Percentiles rank a stretch among this genome's conserved stretches.
phyloP scores from a whole-genome alignment of 2,797 vertebrate species.

The Phyllotis vaccarum region DNA sequence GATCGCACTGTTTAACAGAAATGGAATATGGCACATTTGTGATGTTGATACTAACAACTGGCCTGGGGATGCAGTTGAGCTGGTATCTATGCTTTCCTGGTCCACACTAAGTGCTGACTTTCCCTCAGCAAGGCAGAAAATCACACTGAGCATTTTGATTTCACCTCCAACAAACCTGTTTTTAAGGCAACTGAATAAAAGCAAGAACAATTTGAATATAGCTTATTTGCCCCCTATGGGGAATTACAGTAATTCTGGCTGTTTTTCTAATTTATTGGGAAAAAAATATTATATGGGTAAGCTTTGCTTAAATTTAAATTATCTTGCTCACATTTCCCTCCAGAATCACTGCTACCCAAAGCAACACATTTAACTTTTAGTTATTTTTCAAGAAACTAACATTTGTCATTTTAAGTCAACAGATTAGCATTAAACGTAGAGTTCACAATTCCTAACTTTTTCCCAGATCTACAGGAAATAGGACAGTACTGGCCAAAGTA shows the following conservation, averaged over 20 bases:
- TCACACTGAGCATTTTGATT: background rate
- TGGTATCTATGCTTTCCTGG: background rate
- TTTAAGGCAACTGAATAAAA: background rate
- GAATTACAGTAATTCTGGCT: background rate
- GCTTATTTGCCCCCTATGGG: background rate
- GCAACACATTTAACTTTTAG: background rate
- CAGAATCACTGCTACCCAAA: background rate
- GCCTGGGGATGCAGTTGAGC: background rate
- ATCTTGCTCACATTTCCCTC: background rate
- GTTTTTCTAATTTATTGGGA: background rate
- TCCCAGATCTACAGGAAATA: background rate
- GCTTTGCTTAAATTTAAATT: background rate
- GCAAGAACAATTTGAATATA: conserved; percentile 20
- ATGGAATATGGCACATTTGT: background rate
- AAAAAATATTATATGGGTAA: background rate
- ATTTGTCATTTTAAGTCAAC: conserved; percentile 11
- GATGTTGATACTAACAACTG: background rate
- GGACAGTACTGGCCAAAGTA: background rate
- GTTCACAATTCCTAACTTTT: background rate
- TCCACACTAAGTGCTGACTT: too few relatives aligned
- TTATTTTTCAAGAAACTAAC: background rate
- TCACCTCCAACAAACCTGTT: background rate
- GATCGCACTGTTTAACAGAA: background rate
- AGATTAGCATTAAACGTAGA: background rate
- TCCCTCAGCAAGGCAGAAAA: background rate